Percentiles rank a stretch among this genome's conserved stretches.
These are phyloP conservation scores for Cynopterus brachyotis DNA, from an alignment of 2,113 vertebrate species.

Conservation along the genomic window DNA sequence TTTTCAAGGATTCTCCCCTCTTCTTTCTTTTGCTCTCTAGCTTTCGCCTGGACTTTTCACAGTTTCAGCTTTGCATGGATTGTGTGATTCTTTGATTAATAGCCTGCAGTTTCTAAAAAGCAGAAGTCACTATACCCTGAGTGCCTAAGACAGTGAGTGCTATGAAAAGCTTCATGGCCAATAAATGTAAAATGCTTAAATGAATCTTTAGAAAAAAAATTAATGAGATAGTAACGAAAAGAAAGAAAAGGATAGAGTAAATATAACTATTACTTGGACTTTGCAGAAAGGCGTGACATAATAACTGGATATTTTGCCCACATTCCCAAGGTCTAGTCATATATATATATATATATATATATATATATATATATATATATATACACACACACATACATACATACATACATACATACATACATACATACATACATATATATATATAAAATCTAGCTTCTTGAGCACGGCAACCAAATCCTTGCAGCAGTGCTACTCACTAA, in stretches of 20 bases:
- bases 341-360: no score
- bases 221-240: not conserved
- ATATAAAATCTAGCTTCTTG: not conserved
- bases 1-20: not conserved
- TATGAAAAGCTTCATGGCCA: not conserved
- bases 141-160: not conserved
- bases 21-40: not conserved
- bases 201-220: not conserved
- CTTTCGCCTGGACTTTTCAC: not conserved
- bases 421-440: no score
- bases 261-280: not conserved
- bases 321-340: not conserved
- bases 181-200: not conserved
- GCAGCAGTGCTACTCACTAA: not conserved
- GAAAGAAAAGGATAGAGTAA: not conserved
- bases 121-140: not conserved
- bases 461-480: not conserved
- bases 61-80: not conserved
- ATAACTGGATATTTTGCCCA: not conserved
- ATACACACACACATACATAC: no score
- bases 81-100: not conserved
- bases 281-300: not conserved
- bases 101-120: not conserved
- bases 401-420: no score
- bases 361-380: no score